Conservation (phyloP, 1,140 invertebrate species). For the Gryllus bimaculatus region DNA sequence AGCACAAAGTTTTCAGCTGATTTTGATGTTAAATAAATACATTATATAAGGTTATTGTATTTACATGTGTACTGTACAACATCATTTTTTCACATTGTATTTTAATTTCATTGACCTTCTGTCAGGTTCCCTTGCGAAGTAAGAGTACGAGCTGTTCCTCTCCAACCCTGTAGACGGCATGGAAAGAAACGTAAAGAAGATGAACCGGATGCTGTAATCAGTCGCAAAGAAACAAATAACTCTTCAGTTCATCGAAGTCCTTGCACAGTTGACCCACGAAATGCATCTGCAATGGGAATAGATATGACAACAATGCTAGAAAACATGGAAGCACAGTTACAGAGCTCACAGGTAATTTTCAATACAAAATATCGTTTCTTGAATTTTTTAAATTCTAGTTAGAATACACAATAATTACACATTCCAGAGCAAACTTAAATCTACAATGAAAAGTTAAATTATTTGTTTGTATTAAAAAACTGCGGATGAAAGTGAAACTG, state of each 20-base stretch:
- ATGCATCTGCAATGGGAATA: constrained; percentile 27
- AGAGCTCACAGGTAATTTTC: constrained; percentile 47
- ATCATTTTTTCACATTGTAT: not conserved
- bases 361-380: not conserved
- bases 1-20: too few species aligned
- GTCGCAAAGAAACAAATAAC: constrained; percentile 19
- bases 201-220: constrained; percentile 38
- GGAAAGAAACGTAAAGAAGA: constrained; percentile 70
- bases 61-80: too few species aligned
- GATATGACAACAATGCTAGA: constrained; percentile 66
- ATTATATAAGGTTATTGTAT: too few species aligned
- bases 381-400: too few species aligned
- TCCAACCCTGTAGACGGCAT: constrained; percentile 69
- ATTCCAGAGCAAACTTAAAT: too few species aligned
- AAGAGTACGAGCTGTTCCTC: constrained; percentile 68
- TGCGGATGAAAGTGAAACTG: too few species aligned
- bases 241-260: constrained; percentile 10
- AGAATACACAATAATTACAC: too few species aligned
- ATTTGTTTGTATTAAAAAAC: too few species aligned
- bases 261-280: constrained; percentile 12
- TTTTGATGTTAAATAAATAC: too few species aligned
- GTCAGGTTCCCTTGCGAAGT: constrained; percentile 72
- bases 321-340: constrained; percentile 60
- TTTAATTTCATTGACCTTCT: not conserved
- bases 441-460: too few species aligned